Conservation (phyloP, 1,140 invertebrate species). For the Caenorhabditis tropicalis region DNA sequence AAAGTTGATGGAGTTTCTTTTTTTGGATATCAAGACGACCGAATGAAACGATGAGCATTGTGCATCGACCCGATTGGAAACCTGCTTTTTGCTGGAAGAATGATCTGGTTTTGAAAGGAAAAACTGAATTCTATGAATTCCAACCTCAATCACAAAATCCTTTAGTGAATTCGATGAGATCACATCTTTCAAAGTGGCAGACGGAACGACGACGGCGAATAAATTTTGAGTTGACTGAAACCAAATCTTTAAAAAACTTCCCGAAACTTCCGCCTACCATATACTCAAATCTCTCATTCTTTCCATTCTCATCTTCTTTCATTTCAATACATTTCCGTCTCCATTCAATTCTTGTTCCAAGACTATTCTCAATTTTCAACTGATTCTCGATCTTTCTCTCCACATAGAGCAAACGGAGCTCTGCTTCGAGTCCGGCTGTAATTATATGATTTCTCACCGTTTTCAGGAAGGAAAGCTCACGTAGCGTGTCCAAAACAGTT, state of each 20-base stretch:
- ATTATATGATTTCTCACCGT: not conserved
- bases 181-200: not conserved
- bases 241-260: not conserved
- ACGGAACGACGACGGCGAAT: slow-evolving; percentile 31
- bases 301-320: not conserved
- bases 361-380: not conserved
- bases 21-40: not conserved
- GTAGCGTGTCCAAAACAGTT: not conserved
- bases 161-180: not conserved
- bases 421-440: slow-evolving; percentile 14
- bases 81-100: not conserved
- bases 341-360: slow-evolving; percentile 37
- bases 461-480: not conserved
- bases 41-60: slow-evolving; percentile 5
- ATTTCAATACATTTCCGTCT: slow-evolving; percentile 37
- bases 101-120: not conserved
- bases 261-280: not conserved
- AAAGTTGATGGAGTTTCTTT: not conserved
- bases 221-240: slow-evolving; percentile 32
- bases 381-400: slow-evolving; percentile 41
- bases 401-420: not conserved
- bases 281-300: slow-evolving; percentile 43
- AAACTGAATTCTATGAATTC: not conserved
- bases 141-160: not conserved
- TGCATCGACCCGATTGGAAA: slow-evolving; percentile 24